Base-by-base conservation (phyloP, 2,888 invertebrate genomes). In the Nowickia ferox region DNA sequence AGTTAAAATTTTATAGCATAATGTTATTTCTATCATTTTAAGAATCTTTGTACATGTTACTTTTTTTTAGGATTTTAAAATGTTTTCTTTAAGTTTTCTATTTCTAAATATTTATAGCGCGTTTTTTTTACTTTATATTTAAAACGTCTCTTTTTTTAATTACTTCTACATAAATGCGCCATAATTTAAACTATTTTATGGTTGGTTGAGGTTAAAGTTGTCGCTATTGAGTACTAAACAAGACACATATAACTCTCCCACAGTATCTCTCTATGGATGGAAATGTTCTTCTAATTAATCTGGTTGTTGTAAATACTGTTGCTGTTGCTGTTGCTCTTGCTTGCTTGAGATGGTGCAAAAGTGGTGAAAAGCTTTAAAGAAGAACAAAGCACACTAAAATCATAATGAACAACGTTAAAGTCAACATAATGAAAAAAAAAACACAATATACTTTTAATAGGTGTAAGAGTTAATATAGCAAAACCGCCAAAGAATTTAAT, bases 401-500 rank as follows among this genome's bases (percentile, higher is more conserved):
- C 61, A 66, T 83, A 79, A 83, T 86, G 75, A 83, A 83, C 53
- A 68, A 65, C 69, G 15, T 77, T 68, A 46, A 51, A 63, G 69
- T n/a, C 40, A 76, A 66, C 72, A 72, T 48, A 15, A 74, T 13
- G 13, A 38, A 42, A 59, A 59, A 55, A 53, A 22, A 17, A 0
- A 19, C 22, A 22, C 2, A 57, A 57, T 17, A 46, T 46, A 17
- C 19, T 55, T 42, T 15, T 11, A 68, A 59, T 66, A 68, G 40
- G 61, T 63, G 44, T 63, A 19, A 48, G 40, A 40, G 19, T 19
- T 9, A 44, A 71, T 15, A 63, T 15, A 46, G 15, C 46, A 51
- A 77, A 66, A 75, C 86, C 82, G 79, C 83, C 84, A 84, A 82
- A 84, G 86, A 87, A 72, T 84, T 87, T 87, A 82, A 87, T 87